Base-by-base conservation (phyloP, 2,888 invertebrate species). In the Tenthredo amoena region DNA sequence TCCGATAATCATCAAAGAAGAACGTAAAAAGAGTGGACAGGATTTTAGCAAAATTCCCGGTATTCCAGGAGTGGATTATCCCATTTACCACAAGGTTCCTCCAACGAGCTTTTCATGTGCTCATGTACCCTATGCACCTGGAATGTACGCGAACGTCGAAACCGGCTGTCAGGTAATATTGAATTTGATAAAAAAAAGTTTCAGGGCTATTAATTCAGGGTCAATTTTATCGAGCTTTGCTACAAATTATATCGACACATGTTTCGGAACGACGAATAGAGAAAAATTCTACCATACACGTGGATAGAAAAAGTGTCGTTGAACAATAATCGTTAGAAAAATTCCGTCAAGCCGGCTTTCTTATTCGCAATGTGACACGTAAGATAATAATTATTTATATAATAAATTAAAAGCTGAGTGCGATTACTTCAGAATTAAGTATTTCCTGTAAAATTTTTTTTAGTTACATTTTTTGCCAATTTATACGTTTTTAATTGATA, bases 141-240 rank as follows among this genome's bases (percentile, higher is more conserved):
- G 98, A 88, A 98, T 98, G 96, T 98, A 98, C 92, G 98, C 98
- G n/a, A 97, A 98, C 91, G 96, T 97, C 0, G 98, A 98, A 93
- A 96, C 98, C 87, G 97, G 97, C 85, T 98, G 98, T 89, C 98
- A 98, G 95, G 97, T 97, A 92, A 90, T 88, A 84, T 62, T 34
- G 65, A 43, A 47, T 62, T 18, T 9, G 3, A 62, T 0, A 12
- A 37, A 18, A 37, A 34, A 15, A 71, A 34, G 31, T 21, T 62
- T 12, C 7, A 0, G n/a, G n/a, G 31, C 65, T 12, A 65, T 9
- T 65, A n/a, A n/a, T n/a, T 3, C 31, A 15, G 31, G 15, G 65
- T 4, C 15, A 31, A 34, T 10, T 65, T 31, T 65, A 4, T 18
- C 3, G 5, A 55, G 2, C 6, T 3, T 47, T 12, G 12, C 43